Evolutionary conservation across 2,113 vertebrate species (phyloP).

Genomic region (Brienomyrus longianalis): DNA sequence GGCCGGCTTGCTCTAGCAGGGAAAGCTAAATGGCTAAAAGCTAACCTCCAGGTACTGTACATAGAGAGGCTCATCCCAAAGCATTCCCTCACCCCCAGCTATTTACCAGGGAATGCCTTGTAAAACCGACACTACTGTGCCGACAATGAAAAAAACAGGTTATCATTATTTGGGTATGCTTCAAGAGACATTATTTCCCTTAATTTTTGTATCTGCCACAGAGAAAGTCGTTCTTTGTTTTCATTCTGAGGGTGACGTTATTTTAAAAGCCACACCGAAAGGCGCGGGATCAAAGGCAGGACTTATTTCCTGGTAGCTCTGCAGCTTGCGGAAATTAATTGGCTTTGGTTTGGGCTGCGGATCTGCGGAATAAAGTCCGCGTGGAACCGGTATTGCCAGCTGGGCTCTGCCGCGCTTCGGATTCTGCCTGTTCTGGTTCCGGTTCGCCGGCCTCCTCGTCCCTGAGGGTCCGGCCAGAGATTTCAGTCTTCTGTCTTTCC

Average conservation of each 20-base stretch:
- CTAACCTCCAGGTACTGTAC: not conserved
- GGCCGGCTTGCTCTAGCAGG: not conserved
- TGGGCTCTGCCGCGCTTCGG: not conserved
- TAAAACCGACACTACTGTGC: not conserved
- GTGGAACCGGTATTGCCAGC: not conserved
- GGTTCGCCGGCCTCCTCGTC: not conserved
- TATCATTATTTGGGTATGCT: not conserved
- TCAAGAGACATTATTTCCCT: not conserved
- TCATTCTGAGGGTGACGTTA: not conserved
- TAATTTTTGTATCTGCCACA: not conserved
- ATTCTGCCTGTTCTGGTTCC: not conserved
- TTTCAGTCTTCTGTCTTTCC: not conserved
- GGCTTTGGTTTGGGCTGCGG: conserved; percentile 4
- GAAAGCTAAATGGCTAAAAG: not conserved
- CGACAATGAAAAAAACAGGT: not conserved
- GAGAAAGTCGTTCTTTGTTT: not conserved
- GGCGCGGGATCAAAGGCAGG: not conserved
- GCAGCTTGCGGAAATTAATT: conserved; percentile 18
- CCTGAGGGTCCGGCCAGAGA: not conserved
- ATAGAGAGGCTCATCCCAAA: no score
- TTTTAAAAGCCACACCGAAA: not conserved
- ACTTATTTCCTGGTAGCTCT: not conserved
- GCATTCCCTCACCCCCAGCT: not conserved
- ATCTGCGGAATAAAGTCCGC: not conserved
- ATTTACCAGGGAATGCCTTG: not conserved